Base-by-base conservation (phyloP, 2,797 vertebrate genomes). In the Aeoliscus strigatus region DNA sequence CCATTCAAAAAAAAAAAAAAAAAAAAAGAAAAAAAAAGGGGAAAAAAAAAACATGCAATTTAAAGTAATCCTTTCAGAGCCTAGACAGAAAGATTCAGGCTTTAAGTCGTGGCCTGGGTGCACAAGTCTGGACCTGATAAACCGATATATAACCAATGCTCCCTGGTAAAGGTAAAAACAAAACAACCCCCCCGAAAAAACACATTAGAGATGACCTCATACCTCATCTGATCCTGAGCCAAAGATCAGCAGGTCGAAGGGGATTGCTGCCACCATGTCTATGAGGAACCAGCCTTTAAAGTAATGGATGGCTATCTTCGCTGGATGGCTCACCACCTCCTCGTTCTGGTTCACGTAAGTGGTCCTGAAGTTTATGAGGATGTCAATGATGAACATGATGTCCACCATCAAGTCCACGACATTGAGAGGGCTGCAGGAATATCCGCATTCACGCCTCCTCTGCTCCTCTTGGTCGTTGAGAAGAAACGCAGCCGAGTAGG, bases 261-360 rank as follows among this genome's bases (percentile, higher is more conserved):
- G 96, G 79, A 98, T 98, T 38, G 96, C 96, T 15, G 96, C 96
- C 60, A 99, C 96, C 94, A 99, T 98, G 88, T 99, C 96, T 81
- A 99, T 98, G 78, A 98, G 94, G 88, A 98, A 99, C 96, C 96
- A 99, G 88, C 96, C 96, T 89, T 98, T 99, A 87, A 99, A 98
- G 82, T 99, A 99, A 85, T 99, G 96, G 81, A 98, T 92, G 39
- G 94, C 96, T 78, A 99, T 98, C 86, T 91, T 97, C 49, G 91
- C 92, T 2, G 96, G 96, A 54, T 98, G 91, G 82, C 95, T 98
- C 78, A 99, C 96, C 83, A 99, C 96, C 82, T 99, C 96, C 89
- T 99, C 96, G 40, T 99, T 99, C 58, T 84, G 77, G 83, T 99
- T 99, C 30, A 99, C 96, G 27, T 99, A 99, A 3, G 95, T 99